A percentile compares a stretch with the other conserved stretches of the same genome.
Conservation (phyloP, 2,888 invertebrate genomes). For the Macropis europaea region DNA sequence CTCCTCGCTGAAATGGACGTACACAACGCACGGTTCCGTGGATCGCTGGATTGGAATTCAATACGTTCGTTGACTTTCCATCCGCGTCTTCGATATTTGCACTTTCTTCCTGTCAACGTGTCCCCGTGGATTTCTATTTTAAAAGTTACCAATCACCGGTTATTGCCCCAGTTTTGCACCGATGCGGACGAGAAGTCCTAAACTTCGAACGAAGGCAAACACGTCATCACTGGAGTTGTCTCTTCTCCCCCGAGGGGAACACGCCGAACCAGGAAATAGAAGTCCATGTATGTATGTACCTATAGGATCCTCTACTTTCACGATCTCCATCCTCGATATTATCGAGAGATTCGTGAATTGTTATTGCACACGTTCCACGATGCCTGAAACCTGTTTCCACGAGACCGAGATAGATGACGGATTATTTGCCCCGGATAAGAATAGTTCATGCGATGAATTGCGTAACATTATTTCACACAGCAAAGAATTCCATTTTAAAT, state of each 20-base stretch:
- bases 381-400: not conserved
- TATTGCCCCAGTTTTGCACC: conserved; percentile 60
- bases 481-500: too few relatives aligned
- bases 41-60: not conserved
- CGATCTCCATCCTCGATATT: conserved; percentile 7
- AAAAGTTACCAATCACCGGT: conserved; percentile 61
- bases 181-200: conserved; percentile 25
- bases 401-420: not conserved
- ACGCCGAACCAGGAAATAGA: conserved; percentile 28
- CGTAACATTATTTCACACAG: not conserved
- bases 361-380: not conserved
- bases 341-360: conserved; percentile 25
- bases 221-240: conserved; percentile 40
- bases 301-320: not conserved
- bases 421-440: not conserved
- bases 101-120: not conserved
- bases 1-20: not conserved
- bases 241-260: conserved; percentile 26
- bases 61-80: conserved; percentile 13
- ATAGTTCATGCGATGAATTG: not conserved
- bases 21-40: not conserved
- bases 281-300: conserved; percentile 3
- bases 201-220: conserved; percentile 51
- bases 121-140: conserved; percentile 49
- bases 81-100: conserved; percentile 18